Percentiles rank a stretch among this genome's conserved stretches.
Conservation (phyloP, 1,140 invertebrate genomes). For the Heliconius nattereri region DNA sequence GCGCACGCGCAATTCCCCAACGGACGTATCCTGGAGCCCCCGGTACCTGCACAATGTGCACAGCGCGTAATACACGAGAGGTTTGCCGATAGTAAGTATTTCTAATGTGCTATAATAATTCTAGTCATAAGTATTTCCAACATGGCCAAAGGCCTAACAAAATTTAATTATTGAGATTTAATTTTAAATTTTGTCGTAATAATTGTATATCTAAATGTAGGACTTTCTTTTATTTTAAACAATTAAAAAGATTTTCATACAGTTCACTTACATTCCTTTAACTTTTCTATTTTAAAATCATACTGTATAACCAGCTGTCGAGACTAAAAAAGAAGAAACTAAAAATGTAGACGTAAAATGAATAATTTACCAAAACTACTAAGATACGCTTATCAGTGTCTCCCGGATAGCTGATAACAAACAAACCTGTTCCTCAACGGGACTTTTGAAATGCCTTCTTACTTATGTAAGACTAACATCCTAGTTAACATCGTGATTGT, state of each 20-base stretch:
- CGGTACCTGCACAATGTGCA: constrained; percentile 87
- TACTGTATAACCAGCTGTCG: background rate
- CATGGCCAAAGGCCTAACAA: no score
- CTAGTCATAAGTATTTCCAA: no score
- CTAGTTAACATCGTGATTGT: background rate
- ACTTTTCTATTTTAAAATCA: no score
- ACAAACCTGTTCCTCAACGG: constrained; percentile 39
- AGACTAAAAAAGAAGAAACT: background rate
- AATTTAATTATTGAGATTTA: no score
- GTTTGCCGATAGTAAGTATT: constrained; percentile 82
- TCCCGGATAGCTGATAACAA: constrained; percentile 46
- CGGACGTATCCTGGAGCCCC: constrained; percentile 87
- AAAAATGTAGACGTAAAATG: background rate
- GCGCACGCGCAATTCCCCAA: constrained; percentile 85
- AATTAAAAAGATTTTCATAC: no score
- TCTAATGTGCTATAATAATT: background rate
- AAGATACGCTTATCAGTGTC: constrained; percentile 24
- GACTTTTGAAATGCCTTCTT: constrained; percentile 31
- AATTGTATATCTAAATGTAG: no score
- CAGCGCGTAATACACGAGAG: constrained; percentile 86
- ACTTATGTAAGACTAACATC: constrained; percentile 27
- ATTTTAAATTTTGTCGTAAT: no score
- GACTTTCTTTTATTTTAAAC: no score
- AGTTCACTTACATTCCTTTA: no score
- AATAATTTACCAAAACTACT: background rate